Evolutionary conservation across 2,888 invertebrate species (phyloP), one percentile per base, ranked within the genome.

Genomic region (Drosophila robusta): DNA sequence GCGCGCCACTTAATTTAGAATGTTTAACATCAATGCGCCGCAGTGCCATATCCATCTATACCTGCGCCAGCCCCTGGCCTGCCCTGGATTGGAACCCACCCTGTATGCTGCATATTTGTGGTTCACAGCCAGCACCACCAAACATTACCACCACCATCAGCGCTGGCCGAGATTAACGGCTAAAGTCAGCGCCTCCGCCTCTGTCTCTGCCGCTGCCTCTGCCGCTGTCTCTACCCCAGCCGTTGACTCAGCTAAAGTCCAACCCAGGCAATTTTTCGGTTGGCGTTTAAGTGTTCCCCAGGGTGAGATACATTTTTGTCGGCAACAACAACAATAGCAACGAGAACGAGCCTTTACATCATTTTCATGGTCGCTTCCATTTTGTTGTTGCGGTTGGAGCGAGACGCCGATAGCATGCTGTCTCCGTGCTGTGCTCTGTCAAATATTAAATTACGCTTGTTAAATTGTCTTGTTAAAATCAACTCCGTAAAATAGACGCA

Each of bases 381-480:
- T 82, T 86, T 85, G 83, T 62, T 78, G 76, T 61, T 81, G 82
- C 74, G 89, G 89, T 86, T 87, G 70, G 58, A 80, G 56, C 41
- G 70, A 63, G 69, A 75, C 12, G 14, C 50, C 9, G 6, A 29
- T 5, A 22, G 38, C 54, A 47, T 60, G 70, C 57, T 57, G 64
- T 70, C 67, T 70, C 65, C 45, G 18, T 42, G 66, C 67, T 55
- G 65, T 32, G 56, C 89, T 88, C 85, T 87, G 87, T 85, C 89
- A 90, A 88, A 88, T 91, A 90, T 91, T 90, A 91, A 90, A 91
- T 90, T 91, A 90, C 91, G 89, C 90, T 90, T 90, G 91, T 90
- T 90, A 90, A 91, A 90, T 90, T 90, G 91, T 91, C 90, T 90
- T 90, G 91, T 90, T 91, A 90, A 90, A 90, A 89, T 81, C 79